Conservation (phyloP, 30 jellyfish, hydroid and myxozoan genomes). For the Aurelia aurita region DNA sequence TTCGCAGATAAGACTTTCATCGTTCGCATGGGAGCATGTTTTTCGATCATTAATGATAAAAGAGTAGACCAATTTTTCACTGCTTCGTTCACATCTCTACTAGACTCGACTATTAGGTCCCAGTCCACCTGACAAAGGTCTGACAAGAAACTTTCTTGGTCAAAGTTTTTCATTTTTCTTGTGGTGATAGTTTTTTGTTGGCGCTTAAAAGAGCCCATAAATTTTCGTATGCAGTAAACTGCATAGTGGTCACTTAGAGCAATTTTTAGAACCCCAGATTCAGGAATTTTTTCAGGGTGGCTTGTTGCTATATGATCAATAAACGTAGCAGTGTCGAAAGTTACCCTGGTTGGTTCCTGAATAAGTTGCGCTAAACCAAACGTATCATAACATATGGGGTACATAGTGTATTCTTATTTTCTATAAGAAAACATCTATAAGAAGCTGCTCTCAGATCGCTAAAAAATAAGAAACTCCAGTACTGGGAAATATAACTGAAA, state of each 20-base stretch:
- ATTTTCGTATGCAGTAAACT: slow-evolving; percentile 11
- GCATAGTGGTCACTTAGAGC: slow-evolving; percentile 23
- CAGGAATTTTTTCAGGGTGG: too few species aligned
- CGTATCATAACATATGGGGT: background rate
- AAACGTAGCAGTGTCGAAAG: slow-evolving; percentile 10
- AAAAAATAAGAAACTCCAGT: too few species aligned
- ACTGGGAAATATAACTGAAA: too few species aligned
- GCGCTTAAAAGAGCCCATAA: background rate
- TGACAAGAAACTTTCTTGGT: too few species aligned
- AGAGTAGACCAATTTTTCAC: slow-evolving; percentile 24
- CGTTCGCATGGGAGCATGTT: slow-evolving; percentile 59
- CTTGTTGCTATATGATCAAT: slow-evolving; percentile 8
- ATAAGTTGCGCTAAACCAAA: slow-evolving; percentile 1
- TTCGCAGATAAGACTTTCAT: slow-evolving; percentile 14
- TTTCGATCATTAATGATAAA: slow-evolving; percentile 11
- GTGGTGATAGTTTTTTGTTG: slow-evolving; percentile 3
- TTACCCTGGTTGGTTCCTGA: slow-evolving; percentile 24
- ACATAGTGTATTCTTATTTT: too few species aligned
- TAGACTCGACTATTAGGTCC: slow-evolving; percentile 44
- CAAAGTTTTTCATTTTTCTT: too few species aligned
- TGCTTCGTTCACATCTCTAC: slow-evolving; percentile 37
- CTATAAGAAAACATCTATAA: too few species aligned
- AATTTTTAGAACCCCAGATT: too few species aligned
- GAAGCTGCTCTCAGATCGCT: too few species aligned
- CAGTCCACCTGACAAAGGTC: too few species aligned